Evolutionary conservation across 2,888 invertebrate species (phyloP), one percentile per base, ranked within the genome.

Genomic region (Oscheius sp.): DNA sequence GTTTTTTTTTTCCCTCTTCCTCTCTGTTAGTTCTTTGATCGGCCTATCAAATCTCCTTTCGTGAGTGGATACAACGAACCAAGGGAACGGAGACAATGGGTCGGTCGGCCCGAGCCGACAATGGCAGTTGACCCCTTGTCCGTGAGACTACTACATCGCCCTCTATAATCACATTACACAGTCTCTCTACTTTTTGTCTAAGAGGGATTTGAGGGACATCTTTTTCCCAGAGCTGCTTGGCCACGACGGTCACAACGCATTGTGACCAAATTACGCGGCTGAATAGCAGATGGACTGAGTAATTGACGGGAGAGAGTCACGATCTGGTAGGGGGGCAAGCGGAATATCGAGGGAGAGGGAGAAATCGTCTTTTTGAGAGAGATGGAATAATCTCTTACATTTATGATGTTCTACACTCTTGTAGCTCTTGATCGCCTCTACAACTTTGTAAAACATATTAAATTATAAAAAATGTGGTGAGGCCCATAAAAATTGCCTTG

Each of bases 271-370:
- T 61, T 61, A 45, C 45, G 45, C 61, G 61, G 45, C 42, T 45
- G 61, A 61, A 61, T 61, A 61, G 45, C 45, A 61, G 45, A 61
- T 61, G 61, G 55, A 55, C 55, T 34, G 55, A 55, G 55, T 55
- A 55, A 55, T 55, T 55, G 55, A 17, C 34, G 55, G n/a, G 37
- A n/a, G 29, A 29, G 27, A 25, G 27, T 52, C 55, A 33, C 34
- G 55, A 55, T 55, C 55, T 4, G n/a, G 33, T 33, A n/a, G 20
- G 34, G 20, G 55, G 20, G 29, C 3, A 3, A 20, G 20, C n/a
- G 55, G 55, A 55, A 33, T 15, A 27, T 27, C n/a, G n/a, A n/a
- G n/a, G n/a, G n/a, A n/a, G n/a, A n/a, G n/a, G n/a, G n/a, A n/a
- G n/a, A n/a, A n/a, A n/a, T n/a, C n/a, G n/a, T n/a, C n/a, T n/a